These are phyloP conservation scores for Acropora tenuis DNA, from an alignment of 64 coral and sea anemone species.

Conservation along the genomic window DNA sequence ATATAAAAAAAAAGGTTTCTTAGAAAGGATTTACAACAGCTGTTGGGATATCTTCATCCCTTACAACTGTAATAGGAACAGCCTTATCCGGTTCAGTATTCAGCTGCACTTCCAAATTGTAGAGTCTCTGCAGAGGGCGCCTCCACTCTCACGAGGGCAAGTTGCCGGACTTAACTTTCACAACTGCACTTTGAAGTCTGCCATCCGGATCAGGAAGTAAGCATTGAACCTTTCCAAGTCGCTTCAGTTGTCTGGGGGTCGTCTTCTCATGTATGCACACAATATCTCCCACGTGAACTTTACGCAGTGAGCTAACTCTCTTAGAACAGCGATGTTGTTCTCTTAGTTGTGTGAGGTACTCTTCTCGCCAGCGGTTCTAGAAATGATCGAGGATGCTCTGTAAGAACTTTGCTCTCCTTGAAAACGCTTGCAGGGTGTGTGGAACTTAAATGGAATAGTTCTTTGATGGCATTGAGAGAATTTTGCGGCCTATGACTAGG, in stretches of 20 bases:
- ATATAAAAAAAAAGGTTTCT: constrained; percentile 18
- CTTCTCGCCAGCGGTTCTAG: constrained; percentile 45
- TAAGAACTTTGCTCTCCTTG: constrained; percentile 24
- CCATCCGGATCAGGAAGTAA: too few species aligned
- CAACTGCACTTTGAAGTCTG: constrained; percentile 36
- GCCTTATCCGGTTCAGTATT: not conserved
- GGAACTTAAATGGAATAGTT: not conserved
- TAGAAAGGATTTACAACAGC: not conserved
- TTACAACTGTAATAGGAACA: constrained; percentile 1
- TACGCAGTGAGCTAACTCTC: constrained; percentile 14
- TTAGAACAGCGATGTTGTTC: constrained; percentile 21
- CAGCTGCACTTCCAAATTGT: not conserved
- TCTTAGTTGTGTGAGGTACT: constrained; percentile 48
- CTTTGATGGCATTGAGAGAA: too few species aligned
- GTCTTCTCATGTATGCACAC: constrained; percentile 20
- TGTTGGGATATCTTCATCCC: too few species aligned
- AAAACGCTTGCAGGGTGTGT: not conserved
- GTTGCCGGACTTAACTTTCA: constrained; percentile 1
- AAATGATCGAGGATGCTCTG: constrained; percentile 37
- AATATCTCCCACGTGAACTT: constrained; percentile 37
- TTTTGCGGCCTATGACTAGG: constrained; percentile 38
- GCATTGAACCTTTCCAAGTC: not conserved
- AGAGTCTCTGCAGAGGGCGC: constrained; percentile 31
- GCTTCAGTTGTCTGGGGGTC: not conserved
- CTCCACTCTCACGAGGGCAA: not conserved